These are phyloP conservation scores for Ornithoptera priamus DNA, from an alignment of 2,888 invertebrate genomes.

Conservation along the genomic window DNA sequence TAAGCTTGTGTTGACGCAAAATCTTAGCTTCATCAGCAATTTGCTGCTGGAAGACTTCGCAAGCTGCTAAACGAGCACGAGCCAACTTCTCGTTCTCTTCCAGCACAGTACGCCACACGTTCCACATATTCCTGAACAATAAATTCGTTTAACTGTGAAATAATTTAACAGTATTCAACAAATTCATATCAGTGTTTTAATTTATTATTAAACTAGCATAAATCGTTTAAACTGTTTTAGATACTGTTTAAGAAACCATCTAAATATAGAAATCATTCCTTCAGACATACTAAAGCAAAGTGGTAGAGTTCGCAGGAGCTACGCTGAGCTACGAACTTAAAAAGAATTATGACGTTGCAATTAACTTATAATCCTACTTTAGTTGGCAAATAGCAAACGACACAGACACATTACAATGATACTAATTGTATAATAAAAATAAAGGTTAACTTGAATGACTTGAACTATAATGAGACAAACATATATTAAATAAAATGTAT, in stretches of 20 bases:
- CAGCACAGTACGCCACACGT: constrained; percentile 97
- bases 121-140: constrained; percentile 93
- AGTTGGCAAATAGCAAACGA: neutral
- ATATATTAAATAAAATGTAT: too few relatives aligned
- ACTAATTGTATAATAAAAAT: too few relatives aligned
- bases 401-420: neutral
- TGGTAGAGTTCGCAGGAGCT: neutral
- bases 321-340: neutral
- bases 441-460: too few relatives aligned
- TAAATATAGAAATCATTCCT: neutral
- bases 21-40: constrained; percentile 96
- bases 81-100: constrained; percentile 97
- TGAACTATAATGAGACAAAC: too few relatives aligned
- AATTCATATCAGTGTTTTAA: neutral
- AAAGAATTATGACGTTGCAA: neutral
- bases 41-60: constrained; percentile 96
- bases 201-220: neutral
- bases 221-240: neutral
- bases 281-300: neutral
- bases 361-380: neutral
- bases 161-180: neutral
- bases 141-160: neutral
- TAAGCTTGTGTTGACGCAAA: constrained; percentile 90
- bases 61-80: constrained; percentile 93
- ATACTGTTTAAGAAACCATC: too few relatives aligned